Evolutionary conservation across 2,113 vertebrate genomes (phyloP), one percentile per base, ranked within the genome.

Genomic region (Rallus limicola): DNA sequence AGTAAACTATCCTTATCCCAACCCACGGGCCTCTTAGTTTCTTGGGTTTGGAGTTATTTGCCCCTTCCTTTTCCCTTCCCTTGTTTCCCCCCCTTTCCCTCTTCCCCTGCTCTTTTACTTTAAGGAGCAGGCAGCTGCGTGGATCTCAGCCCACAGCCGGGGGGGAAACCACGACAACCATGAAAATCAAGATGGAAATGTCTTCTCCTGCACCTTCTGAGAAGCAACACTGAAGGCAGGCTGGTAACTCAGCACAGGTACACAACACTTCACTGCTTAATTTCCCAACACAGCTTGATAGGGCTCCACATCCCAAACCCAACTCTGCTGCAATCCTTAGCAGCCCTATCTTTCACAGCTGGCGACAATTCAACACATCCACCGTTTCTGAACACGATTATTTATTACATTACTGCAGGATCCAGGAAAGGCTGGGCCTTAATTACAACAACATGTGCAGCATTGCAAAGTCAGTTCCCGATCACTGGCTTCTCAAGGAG

Each of bases 351-450:
- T 53, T 13, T 33, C 78, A 8, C 1, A 0, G 29, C 0, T 82
- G 74, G 96, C 62, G 86, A 33, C 21, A 36, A 18, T 19, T 79
- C 88, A 74, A 65, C 68, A 50, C 89, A 40, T 23, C 28, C 82
- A 12, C 18, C 12, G 38, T 1, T 82, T 31, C 42, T 33, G 67
- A 81, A 50, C 44, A 44, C 78, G 50, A 38, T 53, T 70, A 75
- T 93, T 97, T 75, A 79, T 64, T 26, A 69, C 63, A 48, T 62
- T 10, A 68, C 62, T 67, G 19, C 82, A 42, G 91, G 69, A 70
- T 91, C 65, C 93, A 94, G 96, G 93, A 95, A 96, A 95, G 91
- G 95, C 92, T 2, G 10, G 6, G 95, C 88, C 77, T 79, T 92
- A 87, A 96, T 92, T 40, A 75, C 89, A 95, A 69, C 91, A 97